Evolutionary conservation across 2,113 vertebrate species (phyloP), one percentile per base, ranked within the genome.

Genomic region (Sciurus niger): DNA sequence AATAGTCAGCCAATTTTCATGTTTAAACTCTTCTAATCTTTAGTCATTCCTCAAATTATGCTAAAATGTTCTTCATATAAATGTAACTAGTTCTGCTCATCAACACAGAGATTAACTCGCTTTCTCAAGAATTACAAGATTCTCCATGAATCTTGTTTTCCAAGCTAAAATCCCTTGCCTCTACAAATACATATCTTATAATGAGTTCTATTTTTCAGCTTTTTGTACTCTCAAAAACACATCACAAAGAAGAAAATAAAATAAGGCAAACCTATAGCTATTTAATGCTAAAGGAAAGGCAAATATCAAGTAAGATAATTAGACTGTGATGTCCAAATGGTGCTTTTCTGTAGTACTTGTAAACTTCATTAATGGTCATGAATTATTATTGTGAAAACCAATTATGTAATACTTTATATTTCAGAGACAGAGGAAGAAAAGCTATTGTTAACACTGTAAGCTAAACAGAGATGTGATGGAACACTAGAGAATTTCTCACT

Each of bases 11-110:
- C 0, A 46, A 46, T 68, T 95, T 94, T 87, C 25, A 79, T 77
- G 43, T 78, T 90, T 68, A 85, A 96, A 86, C 2, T 83, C 6
- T 1, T 87, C 8, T 90, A 51, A n/a, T 60, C 53, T 89, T 78
- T 87, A 87, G 6, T 40, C 63, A 82, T 68, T 93, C 43, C 22
- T 84, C 17, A 93, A 96, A 93, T 82, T 73, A 46, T 43, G 0
- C 40, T 63, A 28, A 90, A 89, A 84, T 68, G 5, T 18, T 70
- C 55, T 7, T 88, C 24, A 78, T 55, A 25, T 58, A 63, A 53
- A 0, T 51, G 0, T 83, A 74, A 37, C 37, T 30, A 80, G 12
- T 51, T 76, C 9, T 72, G 3, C 3, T 37, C 8, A 48, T 79
- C 93, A 88, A 73, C 17, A 63, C 8, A 82, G 32, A 76, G 2